phyloP scores from a whole-genome alignment of 2,113 vertebrate species.

The Tyrannus savana region DNA sequence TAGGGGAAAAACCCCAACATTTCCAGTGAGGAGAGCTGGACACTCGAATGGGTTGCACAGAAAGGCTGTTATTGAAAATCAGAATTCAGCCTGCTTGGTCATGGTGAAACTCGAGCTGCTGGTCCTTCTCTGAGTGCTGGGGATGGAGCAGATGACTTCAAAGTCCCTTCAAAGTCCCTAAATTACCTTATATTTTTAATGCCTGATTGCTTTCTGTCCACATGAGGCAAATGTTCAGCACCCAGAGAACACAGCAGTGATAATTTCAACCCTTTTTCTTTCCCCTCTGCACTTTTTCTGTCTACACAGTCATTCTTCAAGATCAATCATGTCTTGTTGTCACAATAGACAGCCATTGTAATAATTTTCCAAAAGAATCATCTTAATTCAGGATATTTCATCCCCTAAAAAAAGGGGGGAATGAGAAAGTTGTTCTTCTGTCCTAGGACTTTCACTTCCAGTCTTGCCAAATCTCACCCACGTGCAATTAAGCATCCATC shows the following conservation, averaged over 20 bases:
- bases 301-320: background rate
- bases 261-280: background rate
- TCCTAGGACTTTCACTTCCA: background rate
- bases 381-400: background rate
- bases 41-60: background rate
- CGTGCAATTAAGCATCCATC: background rate
- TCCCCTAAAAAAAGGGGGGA: background rate
- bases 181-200: background rate
- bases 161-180: background rate
- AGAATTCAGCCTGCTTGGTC: background rate
- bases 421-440: background rate
- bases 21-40: background rate
- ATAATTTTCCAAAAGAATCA: background rate
- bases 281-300: background rate
- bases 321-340: background rate
- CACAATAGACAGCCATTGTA: background rate
- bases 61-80: background rate
- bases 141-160: background rate
- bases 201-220: background rate
- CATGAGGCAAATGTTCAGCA: background rate
- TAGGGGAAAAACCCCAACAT: accelerated
- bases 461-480: background rate
- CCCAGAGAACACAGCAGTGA: background rate
- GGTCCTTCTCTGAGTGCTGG: background rate
- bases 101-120: background rate